phyloP scores from a whole-genome alignment of 2,888 invertebrate species.

The Perizoma affinitatum region DNA sequence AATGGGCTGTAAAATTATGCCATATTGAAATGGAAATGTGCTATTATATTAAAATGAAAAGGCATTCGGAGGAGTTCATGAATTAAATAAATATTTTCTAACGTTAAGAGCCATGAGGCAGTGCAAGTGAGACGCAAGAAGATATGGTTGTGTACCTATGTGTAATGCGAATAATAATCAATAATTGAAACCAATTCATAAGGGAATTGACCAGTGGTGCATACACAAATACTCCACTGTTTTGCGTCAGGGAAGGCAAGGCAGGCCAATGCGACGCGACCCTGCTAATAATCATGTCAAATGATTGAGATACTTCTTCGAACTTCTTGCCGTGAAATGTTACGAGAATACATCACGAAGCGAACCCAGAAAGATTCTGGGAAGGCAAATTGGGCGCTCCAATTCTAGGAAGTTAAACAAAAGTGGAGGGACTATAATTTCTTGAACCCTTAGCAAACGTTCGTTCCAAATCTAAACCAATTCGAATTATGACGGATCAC shows the following conservation, averaged over 20 bases:
- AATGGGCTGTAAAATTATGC: constrained; percentile 7
- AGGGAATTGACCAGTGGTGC: neutral
- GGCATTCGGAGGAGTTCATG: neutral
- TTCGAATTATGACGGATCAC: no score
- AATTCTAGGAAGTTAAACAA: neutral
- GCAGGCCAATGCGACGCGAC: neutral
- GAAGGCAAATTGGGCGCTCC: neutral
- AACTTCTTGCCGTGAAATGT: neutral
- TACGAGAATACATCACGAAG: neutral
- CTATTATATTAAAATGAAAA: neutral
- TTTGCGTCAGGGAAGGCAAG: neutral
- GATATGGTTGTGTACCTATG: neutral
- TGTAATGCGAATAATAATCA: constrained; percentile 8
- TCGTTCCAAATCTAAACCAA: no score
- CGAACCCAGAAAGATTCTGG: neutral
- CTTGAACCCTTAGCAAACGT: neutral
- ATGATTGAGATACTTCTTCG: neutral
- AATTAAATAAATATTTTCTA: neutral
- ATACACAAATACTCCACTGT: neutral
- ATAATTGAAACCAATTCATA: constrained; percentile 22
- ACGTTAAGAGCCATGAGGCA: constrained; percentile 1
- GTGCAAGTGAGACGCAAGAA: constrained; percentile 2
- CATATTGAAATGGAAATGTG: constrained; percentile 6
- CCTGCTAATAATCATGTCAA: neutral
- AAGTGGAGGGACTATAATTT: neutral